These are phyloP conservation scores for Dicrostonyx torquatus DNA, from an alignment of 2,797 vertebrate genomes.

Conservation along the genomic window DNA sequence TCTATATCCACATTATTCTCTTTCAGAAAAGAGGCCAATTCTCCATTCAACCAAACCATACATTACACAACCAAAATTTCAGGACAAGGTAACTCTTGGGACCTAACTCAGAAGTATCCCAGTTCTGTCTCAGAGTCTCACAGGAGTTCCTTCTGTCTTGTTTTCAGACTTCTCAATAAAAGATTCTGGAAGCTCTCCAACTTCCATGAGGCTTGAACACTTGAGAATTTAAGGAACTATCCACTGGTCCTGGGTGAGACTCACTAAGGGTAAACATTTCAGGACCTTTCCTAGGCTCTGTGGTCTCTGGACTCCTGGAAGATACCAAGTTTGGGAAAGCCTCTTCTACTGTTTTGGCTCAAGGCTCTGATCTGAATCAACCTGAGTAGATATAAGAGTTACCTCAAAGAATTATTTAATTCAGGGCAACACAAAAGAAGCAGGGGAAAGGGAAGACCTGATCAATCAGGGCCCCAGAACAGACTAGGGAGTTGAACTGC, in stretches of 20 bases:
- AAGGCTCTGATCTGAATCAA: not conserved
- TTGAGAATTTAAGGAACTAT: not conserved
- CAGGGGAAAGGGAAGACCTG: not conserved
- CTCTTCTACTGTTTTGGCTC: not conserved
- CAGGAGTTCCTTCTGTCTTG: not conserved
- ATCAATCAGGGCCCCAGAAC: not conserved
- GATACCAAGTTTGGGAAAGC: not conserved
- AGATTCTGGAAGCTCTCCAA: not conserved
- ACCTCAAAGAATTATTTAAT: not conserved
- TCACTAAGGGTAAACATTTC: not conserved
- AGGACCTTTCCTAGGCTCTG: not conserved
- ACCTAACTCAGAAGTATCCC: not conserved
- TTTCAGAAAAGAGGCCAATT: not conserved
- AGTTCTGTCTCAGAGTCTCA: not conserved
- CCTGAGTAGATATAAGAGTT: not conserved
- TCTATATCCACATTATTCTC: not conserved
- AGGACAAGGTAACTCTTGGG: not conserved
- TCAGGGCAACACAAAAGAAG: not conserved
- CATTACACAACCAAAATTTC: not conserved
- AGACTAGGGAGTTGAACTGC: not conserved
- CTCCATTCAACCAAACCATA: not conserved
- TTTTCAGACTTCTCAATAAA: not conserved
- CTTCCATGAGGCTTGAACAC: not conserved
- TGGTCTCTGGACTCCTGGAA: not conserved
- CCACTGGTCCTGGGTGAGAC: not conserved